A percentile compares a stretch with the other conserved stretches of the same genome.
Evolutionary conservation across 2,113 vertebrate genomes (phyloP).

Genomic region (Okapia johnstoni): DNA sequence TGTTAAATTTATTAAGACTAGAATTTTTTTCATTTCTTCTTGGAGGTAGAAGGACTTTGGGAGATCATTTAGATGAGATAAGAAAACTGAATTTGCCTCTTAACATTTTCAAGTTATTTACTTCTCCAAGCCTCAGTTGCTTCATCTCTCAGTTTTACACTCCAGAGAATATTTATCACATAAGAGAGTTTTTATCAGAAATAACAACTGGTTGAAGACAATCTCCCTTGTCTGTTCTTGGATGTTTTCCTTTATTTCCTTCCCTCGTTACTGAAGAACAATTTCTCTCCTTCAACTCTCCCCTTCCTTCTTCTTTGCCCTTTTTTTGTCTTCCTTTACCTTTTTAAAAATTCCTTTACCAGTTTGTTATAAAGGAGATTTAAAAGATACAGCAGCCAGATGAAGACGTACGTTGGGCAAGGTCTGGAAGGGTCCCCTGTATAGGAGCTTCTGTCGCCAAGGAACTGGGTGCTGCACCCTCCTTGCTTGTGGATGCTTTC

Average conservation of each 20-base stretch:
- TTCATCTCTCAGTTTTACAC: conserved; percentile 12
- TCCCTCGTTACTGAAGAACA: neutral
- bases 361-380: neutral
- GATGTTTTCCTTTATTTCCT: neutral
- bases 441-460: neutral
- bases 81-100: neutral
- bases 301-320: neutral
- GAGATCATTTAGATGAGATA: neutral
- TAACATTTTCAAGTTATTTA: neutral
- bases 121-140: neutral
- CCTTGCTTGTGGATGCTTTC: neutral
- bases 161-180: neutral
- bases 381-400: neutral
- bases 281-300: neutral
- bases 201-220: neutral
- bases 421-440: neutral
- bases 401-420: neutral
- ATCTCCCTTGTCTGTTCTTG: neutral
- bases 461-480: neutral
- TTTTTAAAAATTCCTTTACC: neutral
- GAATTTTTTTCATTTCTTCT: conserved; percentile 66
- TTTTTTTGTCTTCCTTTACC: neutral
- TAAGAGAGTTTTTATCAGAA: neutral
- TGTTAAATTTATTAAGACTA: conserved; percentile 88
- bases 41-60: neutral